Evolutionary conservation across 2,888 invertebrate genomes (phyloP).

Genomic region (Tortrix viridana): DNA sequence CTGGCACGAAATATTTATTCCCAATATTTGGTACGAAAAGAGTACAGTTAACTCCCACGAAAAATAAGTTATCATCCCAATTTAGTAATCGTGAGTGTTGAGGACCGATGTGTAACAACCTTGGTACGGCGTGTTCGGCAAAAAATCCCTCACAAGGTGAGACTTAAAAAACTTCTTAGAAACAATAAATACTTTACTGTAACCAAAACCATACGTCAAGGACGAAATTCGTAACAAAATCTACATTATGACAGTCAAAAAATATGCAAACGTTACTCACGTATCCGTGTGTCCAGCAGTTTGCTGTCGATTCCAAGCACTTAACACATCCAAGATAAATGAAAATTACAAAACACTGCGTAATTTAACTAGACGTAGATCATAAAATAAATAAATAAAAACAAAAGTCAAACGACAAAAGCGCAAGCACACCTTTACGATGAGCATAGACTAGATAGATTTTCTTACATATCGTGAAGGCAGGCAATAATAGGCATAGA

Average conservation of each 20-base stretch:
- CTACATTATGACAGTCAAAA: conserved; percentile 46
- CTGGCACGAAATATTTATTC: no score
- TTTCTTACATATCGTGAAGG: conserved; percentile 1
- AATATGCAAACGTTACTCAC: conserved; percentile 43
- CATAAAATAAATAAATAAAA: conserved; percentile 49
- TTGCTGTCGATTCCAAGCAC: conserved; percentile 38
- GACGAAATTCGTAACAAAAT: conserved; percentile 52
- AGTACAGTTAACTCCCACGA: no score
- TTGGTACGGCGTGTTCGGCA: no score
- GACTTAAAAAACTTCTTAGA: not conserved
- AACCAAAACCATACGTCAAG: conserved; percentile 57
- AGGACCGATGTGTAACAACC: no score
- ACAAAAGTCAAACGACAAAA: conserved; percentile 48
- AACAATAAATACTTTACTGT: conserved; percentile 3
- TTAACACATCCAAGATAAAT: conserved; percentile 46
- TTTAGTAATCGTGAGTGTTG: no score
- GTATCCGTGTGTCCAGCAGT: conserved; percentile 35
- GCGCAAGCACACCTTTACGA: conserved; percentile 46
- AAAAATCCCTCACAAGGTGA: not conserved
- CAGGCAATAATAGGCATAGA: conserved; percentile 22
- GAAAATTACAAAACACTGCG: conserved; percentile 24
- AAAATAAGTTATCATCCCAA: no score
- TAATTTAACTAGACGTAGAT: conserved; percentile 35
- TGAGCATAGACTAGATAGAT: conserved; percentile 44
- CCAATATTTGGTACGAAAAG: no score